phyloP scores from a whole-genome alignment of 2,888 invertebrate species.

The Dynastes maya region DNA sequence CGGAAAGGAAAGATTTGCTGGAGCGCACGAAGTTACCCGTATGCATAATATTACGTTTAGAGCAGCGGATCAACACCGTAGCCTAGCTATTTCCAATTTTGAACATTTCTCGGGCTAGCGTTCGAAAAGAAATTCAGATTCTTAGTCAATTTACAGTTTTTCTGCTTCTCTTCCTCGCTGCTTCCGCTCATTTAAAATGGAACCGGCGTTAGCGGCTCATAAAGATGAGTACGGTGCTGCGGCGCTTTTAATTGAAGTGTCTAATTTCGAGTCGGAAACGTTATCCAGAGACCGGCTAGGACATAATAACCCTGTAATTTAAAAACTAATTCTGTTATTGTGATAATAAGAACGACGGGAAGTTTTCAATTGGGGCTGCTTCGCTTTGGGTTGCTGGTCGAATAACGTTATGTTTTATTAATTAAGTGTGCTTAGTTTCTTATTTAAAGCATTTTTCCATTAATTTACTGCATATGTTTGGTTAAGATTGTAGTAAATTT shows the following conservation, averaged over 20 bases:
- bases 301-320: no score
- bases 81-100: neutral
- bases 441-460: no score
- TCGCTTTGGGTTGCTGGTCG: no score
- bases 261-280: neutral
- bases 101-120: neutral
- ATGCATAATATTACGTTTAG: slow-evolving; percentile 36
- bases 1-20: neutral
- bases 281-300: neutral
- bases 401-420: no score
- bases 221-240: neutral
- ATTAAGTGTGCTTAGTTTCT: no score
- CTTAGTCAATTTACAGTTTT: neutral
- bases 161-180: neutral
- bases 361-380: no score
- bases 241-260: slow-evolving; percentile 29
- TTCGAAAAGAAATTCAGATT: slow-evolving; percentile 19
- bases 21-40: neutral
- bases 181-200: slow-evolving; percentile 17
- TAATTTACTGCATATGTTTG: no score
- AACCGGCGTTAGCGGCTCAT: neutral
- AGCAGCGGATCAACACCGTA: slow-evolving; percentile 2
- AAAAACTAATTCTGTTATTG: no score
- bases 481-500: no score
- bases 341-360: no score